Evolutionary conservation across 2,888 invertebrate genomes (phyloP), one percentile per base, ranked within the genome.

Genomic region (Noctuana brunneofusca): DNA sequence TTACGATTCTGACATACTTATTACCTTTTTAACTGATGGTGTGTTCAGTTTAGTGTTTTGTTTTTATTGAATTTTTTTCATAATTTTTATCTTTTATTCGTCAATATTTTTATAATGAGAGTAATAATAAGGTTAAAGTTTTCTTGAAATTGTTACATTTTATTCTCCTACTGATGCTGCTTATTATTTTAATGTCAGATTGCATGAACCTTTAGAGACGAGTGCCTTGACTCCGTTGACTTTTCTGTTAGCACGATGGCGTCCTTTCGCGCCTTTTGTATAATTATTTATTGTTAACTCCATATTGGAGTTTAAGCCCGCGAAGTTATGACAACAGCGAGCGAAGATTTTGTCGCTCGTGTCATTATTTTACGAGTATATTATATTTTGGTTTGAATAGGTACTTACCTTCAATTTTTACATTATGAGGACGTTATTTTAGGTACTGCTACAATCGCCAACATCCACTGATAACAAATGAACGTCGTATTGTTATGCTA

Each of bases 201-300:
- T 38, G 38, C 38, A 22, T 54, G 38, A 58, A 59, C 64, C 68
- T 66, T 67, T 69, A 67, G 62, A 63, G 65, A 9, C 41, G 50
- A 64, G 65, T 70, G 73, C 71, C 69, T 69, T 68, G 69, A 68
- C 67, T 71, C 50, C 53, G 56, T 63, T 67, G 63, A 67, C 66
- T 68, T 64, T 65, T 65, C 57, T 70, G 68, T 75, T 71, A 71
- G 65, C 69, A 68, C 69, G 53, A 70, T 65, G 69, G 67, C 73
- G 74, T 69, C 76, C 72, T 75, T 73, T 72, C 67, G 69, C 69
- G 72, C 73, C 74, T 70, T 74, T 73, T 71, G 14, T 20, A 24
- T 59, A 2, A 41, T 59, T 53, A 41, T 59, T 53, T 53, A 22
- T 22, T 32, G 46, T 32, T 22, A 6, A 32, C 2, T 53, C 59